A percentile compares a stretch with the other conserved stretches of the same genome.
These are phyloP conservation scores for Characodon lateralis DNA, from an alignment of 2,797 vertebrate species.

Conservation along the genomic window DNA sequence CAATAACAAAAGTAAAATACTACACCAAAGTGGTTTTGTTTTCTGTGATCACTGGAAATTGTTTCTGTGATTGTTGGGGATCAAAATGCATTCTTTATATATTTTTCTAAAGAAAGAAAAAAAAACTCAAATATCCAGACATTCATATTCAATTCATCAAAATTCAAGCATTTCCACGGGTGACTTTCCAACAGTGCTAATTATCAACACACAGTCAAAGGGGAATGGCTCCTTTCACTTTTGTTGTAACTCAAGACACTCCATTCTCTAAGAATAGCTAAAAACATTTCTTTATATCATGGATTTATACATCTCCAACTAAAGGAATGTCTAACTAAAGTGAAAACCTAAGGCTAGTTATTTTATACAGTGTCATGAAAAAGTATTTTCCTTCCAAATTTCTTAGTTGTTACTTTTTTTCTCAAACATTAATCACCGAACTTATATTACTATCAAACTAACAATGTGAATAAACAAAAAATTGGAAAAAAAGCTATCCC, in stretches of 20 bases:
- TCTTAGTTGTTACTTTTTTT: too few species aligned
- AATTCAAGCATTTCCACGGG: conserved; percentile 20
- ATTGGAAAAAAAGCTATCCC: too few species aligned
- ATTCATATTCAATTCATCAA: conserved; percentile 46
- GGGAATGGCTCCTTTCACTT: neutral
- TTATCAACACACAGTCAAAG: neutral
- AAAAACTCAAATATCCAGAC: conserved; percentile 14
- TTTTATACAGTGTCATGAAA: neutral
- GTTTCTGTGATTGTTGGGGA: conserved; percentile 8
- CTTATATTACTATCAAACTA: too few species aligned
- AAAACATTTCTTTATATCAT: conserved; percentile 24
- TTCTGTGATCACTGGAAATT: conserved; percentile 10
- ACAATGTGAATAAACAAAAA: too few species aligned
- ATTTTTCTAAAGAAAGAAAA: conserved; percentile 20
- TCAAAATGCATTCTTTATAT: conserved; percentile 23
- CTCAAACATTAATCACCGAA: too few species aligned
- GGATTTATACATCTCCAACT: neutral
- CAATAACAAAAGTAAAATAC: neutral
- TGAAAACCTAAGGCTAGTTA: neutral
- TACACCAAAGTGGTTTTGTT: conserved; percentile 16
- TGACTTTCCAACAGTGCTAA: conserved; percentile 25
- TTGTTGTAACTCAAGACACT: neutral
- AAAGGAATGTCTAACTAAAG: neutral
- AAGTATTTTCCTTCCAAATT: too few species aligned
- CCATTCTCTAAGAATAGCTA: neutral